phyloP scores from a whole-genome alignment of 2,888 invertebrate species.

The Pandemis corylana region DNA sequence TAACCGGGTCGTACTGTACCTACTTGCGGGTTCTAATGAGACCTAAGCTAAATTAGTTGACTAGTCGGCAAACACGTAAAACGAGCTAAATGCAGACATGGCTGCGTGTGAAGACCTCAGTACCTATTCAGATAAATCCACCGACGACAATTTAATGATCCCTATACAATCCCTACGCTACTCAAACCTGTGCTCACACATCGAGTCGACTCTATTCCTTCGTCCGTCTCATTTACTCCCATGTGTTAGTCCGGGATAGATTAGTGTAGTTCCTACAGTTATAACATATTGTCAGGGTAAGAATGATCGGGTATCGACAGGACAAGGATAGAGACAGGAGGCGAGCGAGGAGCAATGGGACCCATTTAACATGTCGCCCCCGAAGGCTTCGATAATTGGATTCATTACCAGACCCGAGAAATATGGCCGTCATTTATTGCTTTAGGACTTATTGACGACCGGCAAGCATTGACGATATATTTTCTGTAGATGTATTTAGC shows the following conservation, averaged over 20 bases:
- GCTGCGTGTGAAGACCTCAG: conserved; percentile 36
- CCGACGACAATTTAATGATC: conserved; percentile 46
- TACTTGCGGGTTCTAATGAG: neutral
- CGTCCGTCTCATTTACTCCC: neutral
- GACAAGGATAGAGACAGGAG: conserved; percentile 48
- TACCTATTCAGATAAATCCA: conserved; percentile 43
- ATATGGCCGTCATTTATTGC: conserved; percentile 74
- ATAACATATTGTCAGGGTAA: neutral
- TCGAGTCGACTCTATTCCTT: neutral
- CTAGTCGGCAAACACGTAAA: conserved; percentile 29
- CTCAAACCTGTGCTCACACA: neutral
- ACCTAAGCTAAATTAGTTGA: conserved; percentile 12
- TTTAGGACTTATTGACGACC: conserved; percentile 53
- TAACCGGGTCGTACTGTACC: neutral
- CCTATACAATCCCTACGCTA: conserved; percentile 37
- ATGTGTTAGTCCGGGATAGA: neutral
- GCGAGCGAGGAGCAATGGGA: conserved; percentile 58
- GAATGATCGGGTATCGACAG: conserved; percentile 27
- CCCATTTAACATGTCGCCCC: conserved; percentile 75
- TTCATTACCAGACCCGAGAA: conserved; percentile 73
- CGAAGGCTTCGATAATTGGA: conserved; percentile 76
- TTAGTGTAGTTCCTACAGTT: neutral
- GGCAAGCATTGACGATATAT: conserved; percentile 44
- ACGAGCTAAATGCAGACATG: conserved; percentile 32
- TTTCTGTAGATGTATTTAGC: conserved; percentile 15